Conservation (phyloP, 2,797 vertebrate genomes). For the Geotria australis region DNA sequence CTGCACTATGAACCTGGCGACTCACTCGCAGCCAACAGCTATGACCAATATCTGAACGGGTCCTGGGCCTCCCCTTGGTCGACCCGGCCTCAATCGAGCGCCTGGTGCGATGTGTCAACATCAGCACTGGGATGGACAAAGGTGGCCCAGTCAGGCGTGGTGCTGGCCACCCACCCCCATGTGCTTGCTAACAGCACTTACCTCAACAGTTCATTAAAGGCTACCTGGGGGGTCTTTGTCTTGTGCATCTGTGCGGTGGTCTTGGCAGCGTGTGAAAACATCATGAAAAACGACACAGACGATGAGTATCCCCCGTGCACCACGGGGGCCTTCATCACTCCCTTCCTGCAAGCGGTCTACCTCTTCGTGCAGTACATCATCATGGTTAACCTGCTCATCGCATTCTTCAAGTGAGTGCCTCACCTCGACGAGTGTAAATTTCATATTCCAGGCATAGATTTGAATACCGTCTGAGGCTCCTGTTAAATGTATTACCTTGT, state of each 20-base stretch:
- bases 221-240: constrained; percentile 81
- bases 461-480: no score
- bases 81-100: no score
- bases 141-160: no score
- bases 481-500: no score
- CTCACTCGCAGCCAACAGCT: no score
- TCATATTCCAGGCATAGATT: no score
- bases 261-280: constrained; percentile 26
- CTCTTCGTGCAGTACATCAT: constrained; percentile 93
- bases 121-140: no score
- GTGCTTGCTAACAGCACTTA: constrained; percentile 46
- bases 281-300: neutral
- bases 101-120: no score
- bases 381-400: constrained; percentile 90
- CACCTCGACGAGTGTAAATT: neutral
- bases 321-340: constrained; percentile 48
- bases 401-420: constrained; percentile 67
- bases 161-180: constrained; percentile 57
- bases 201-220: constrained; percentile 93
- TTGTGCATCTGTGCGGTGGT: constrained; percentile 33
- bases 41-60: no score
- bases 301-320: constrained; percentile 16
- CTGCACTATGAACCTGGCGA: no score
- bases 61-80: no score
- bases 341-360: constrained; percentile 72